Percentiles rank a stretch among this genome's conserved stretches.
Conservation (phyloP, 2,888 invertebrate species). For the Mesodorylaimus sp. region DNA sequence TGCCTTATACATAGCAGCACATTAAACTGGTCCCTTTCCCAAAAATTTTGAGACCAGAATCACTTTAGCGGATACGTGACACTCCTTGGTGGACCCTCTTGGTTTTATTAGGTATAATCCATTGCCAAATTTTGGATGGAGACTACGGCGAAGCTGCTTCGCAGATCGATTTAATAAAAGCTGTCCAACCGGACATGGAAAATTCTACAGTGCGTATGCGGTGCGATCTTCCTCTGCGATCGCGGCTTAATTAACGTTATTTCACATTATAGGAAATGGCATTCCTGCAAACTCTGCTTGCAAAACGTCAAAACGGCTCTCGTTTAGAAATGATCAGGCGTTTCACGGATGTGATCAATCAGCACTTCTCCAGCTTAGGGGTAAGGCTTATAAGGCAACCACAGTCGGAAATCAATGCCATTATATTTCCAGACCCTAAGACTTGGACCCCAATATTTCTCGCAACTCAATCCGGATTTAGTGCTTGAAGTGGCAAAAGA, state of each 20-base stretch:
- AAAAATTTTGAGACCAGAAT: too few species aligned
- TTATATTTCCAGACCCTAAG: constrained; percentile 43
- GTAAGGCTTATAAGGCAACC: too few species aligned
- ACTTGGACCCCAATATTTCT: constrained; percentile 55
- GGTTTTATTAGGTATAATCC: constrained; percentile 15
- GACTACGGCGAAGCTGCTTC: constrained; percentile 46
- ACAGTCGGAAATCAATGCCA: too few species aligned
- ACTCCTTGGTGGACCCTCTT: too few species aligned
- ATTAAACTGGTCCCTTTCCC: too few species aligned
- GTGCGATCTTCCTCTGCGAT: too few species aligned
- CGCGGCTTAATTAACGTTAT: too few species aligned
- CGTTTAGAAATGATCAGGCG: constrained; percentile 29
- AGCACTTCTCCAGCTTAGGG: constrained; percentile 29
- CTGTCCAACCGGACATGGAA: constrained; percentile 41
- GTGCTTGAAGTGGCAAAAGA: constrained; percentile 56
- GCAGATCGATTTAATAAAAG: constrained; percentile 65
- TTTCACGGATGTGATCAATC: constrained; percentile 30
- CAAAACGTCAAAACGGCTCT: constrained; percentile 27
- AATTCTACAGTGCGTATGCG: not conserved
- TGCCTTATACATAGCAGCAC: too few species aligned
- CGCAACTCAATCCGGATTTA: constrained; percentile 63
- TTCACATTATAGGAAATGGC: constrained; percentile 13
- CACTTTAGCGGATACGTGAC: too few species aligned
- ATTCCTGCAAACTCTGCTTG: constrained; percentile 22
- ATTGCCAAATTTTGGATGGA: constrained; percentile 17